Evolutionary conservation across 2,888 invertebrate species (phyloP).

Genomic region (Altica lythri): DNA sequence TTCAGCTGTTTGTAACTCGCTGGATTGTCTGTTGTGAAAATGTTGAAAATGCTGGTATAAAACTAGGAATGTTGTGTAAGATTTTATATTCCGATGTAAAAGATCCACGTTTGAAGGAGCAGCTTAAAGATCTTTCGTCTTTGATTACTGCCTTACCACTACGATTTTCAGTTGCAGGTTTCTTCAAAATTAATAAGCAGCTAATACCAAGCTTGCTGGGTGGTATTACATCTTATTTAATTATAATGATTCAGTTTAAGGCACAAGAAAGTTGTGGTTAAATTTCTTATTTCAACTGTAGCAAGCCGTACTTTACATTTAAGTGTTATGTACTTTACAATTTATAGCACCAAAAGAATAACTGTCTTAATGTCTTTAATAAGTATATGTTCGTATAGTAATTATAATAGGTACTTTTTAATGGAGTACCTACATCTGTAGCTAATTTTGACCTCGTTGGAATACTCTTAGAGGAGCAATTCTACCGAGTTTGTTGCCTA

Average conservation of each 20-base stretch:
- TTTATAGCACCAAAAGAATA: not conserved
- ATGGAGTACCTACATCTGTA: too few species aligned
- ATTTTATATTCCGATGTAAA: not conserved
- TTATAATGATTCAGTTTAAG: conserved; percentile 14
- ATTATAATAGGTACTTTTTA: too few species aligned
- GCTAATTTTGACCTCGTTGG: too few species aligned
- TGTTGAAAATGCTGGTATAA: too few species aligned
- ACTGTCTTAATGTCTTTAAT: too few species aligned
- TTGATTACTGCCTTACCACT: conserved; percentile 7
- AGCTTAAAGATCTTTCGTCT: not conserved
- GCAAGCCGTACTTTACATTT: too few species aligned
- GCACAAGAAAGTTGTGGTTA: not conserved
- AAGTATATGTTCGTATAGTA: too few species aligned
- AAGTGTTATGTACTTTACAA: not conserved
- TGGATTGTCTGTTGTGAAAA: conserved; percentile 5
- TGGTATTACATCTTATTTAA: conserved; percentile 10
- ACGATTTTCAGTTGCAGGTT: conserved; percentile 8
- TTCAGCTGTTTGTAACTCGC: conserved; percentile 3
- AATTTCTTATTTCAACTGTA: not conserved
- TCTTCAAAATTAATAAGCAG: not conserved
- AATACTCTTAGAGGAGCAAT: too few species aligned
- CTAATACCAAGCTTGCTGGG: conserved; percentile 7
- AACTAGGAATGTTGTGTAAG: not conserved
- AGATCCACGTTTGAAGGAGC: not conserved
- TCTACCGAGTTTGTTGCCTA: too few species aligned